phyloP scores from a whole-genome alignment of 1,140 invertebrate species.

The Nasonia giraulti region DNA sequence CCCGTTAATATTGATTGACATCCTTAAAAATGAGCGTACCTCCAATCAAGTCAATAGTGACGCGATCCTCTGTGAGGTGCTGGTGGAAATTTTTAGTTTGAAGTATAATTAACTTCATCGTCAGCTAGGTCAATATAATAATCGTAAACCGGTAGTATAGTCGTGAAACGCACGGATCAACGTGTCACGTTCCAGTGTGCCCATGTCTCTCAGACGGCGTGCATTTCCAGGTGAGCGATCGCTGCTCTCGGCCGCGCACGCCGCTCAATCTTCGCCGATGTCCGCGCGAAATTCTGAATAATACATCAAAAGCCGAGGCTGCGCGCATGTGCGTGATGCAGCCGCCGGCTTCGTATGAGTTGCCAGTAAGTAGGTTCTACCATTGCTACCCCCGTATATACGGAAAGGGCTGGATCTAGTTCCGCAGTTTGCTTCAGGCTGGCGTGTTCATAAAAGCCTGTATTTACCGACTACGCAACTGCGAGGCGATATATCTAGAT shows the following conservation, averaged over 20 bases:
- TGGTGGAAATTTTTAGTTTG: no score
- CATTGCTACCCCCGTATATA: background rate
- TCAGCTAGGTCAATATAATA: no score
- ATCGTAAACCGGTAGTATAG: no score
- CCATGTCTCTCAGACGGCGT: background rate
- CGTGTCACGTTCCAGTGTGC: background rate
- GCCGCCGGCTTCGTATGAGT: conserved; percentile 8
- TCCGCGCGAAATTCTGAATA: conserved; percentile 60
- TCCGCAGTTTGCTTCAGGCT: background rate
- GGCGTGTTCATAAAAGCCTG: background rate
- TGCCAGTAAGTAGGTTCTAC: background rate
- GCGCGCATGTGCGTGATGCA: background rate
- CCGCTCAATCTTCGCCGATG: conserved; percentile 58
- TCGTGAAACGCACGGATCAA: no score
- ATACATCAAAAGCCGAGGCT: conserved; percentile 61
- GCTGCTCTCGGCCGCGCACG: conserved; percentile 31
- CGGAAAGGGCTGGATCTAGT: background rate
- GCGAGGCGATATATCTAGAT: background rate
- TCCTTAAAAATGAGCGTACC: background rate
- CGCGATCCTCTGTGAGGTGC: background rate
- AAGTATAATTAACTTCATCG: no score
- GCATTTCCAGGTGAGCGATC: conserved; percentile 25
- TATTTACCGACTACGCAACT: background rate
- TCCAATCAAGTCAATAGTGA: no score
- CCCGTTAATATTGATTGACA: background rate